Conservation (phyloP, 1,140 invertebrate species). For the Diachasmimorpha longicaudata region DNA sequence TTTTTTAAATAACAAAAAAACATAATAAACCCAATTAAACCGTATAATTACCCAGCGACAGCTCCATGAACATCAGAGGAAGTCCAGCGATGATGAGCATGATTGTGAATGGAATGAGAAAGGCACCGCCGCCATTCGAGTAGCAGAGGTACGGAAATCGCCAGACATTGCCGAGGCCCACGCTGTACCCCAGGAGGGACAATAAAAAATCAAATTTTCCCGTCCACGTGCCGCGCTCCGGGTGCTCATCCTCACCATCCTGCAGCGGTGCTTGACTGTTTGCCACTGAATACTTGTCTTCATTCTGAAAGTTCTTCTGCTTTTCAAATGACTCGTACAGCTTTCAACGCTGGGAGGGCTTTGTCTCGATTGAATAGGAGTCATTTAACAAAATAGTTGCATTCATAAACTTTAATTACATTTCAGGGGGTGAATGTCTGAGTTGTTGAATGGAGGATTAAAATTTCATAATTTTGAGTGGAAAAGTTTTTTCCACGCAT, state of each 20-base stretch:
- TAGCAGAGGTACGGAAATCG: constrained; percentile 81
- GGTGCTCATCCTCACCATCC: constrained; percentile 58
- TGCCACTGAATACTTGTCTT: constrained; percentile 64
- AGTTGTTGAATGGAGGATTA: too few relatives aligned
- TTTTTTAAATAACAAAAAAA: too few relatives aligned
- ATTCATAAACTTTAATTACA: too few relatives aligned
- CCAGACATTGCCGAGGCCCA: constrained; percentile 87
- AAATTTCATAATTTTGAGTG: too few relatives aligned
- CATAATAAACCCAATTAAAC: too few relatives aligned
- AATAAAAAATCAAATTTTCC: constrained; percentile 83
- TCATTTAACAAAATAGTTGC: too few relatives aligned
- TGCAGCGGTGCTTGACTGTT: constrained; percentile 63
- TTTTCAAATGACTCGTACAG: neutral
- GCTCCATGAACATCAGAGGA: constrained; percentile 89
- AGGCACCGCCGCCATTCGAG: constrained; percentile 82
- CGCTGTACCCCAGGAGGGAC: constrained; percentile 83
- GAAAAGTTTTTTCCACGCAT: too few relatives aligned
- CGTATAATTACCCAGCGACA: constrained; percentile 67
- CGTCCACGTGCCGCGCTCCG: constrained; percentile 78
- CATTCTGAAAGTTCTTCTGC: constrained; percentile 42
- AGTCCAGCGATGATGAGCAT: constrained; percentile 86
- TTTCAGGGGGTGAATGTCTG: too few relatives aligned
- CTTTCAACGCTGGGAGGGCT: neutral
- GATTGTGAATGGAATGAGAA: constrained; percentile 82
- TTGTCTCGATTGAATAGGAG: too few relatives aligned